Percentiles rank a stretch among this genome's conserved stretches.
phyloP scores from a whole-genome alignment of 2,113 vertebrate genomes.

The Lampris megalopsis region DNA sequence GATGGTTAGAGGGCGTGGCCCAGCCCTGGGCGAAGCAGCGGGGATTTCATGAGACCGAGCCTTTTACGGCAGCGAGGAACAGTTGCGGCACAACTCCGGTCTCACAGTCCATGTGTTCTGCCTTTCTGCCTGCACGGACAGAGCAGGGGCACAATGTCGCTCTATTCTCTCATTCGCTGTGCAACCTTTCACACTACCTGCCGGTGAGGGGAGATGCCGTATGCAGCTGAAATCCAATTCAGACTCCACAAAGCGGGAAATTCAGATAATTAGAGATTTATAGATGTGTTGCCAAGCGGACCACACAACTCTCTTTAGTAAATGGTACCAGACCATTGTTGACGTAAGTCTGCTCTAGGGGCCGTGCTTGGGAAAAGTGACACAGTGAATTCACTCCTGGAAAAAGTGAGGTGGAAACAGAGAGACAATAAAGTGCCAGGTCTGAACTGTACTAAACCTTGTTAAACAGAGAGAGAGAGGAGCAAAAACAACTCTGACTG shows the following conservation, averaged over 20 bases:
- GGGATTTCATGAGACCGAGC: constrained; percentile 44
- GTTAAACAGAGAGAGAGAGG: not conserved
- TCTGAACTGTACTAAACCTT: constrained; percentile 9
- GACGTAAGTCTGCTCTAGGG: constrained; percentile 44
- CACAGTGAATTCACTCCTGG: not conserved
- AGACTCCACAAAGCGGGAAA: constrained; percentile 37
- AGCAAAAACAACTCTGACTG: too few species aligned
- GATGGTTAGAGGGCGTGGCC: constrained; percentile 38
- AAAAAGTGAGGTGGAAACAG: constrained; percentile 37
- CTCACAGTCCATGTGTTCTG: constrained; percentile 36
- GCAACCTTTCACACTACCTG: constrained; percentile 54
- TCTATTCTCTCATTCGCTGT: constrained; percentile 59
- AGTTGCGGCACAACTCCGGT: constrained; percentile 32
- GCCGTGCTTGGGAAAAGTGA: too few species aligned
- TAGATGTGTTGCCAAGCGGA: constrained; percentile 61
- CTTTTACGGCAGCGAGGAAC: constrained; percentile 59
- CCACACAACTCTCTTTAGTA: constrained; percentile 63
- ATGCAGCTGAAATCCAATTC: constrained; percentile 59
- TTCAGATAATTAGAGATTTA: constrained; percentile 65
- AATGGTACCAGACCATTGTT: constrained; percentile 68
- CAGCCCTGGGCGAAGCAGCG: constrained; percentile 20
- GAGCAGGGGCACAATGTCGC: constrained; percentile 53
- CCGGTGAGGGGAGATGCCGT: constrained; percentile 55
- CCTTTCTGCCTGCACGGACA: constrained; percentile 50
- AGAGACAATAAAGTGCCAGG: constrained; percentile 12